A percentile compares a stretch with the other conserved stretches of the same genome.
phyloP scores from a whole-genome alignment of 1,140 invertebrate species.

The Sweltsa coloradensis region DNA sequence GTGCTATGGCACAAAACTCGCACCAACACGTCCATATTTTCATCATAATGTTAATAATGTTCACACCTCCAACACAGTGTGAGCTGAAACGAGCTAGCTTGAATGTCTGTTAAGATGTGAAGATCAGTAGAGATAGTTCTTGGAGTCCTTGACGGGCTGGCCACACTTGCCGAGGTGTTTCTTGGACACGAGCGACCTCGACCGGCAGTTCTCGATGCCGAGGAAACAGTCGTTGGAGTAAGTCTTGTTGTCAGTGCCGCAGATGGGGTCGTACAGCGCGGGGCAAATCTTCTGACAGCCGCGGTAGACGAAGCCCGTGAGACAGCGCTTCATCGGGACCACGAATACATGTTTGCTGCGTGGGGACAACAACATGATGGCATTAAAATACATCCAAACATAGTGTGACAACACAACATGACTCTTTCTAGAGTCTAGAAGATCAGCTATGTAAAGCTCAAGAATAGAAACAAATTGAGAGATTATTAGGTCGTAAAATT shows the following conservation, averaged over 20 bases:
- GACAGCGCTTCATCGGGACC: conserved; percentile 70
- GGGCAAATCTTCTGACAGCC: conserved; percentile 79
- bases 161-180: conserved; percentile 54
- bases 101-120: too few relatives aligned
- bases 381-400: too few relatives aligned
- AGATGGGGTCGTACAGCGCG: conserved; percentile 75
- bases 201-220: conserved; percentile 77
- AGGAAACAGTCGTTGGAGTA: conserved; percentile 90
- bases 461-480: too few relatives aligned
- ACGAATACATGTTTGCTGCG: conserved; percentile 75
- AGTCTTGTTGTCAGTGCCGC: conserved; percentile 76
- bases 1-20: too few relatives aligned
- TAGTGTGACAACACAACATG: too few relatives aligned
- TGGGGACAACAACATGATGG: background rate
- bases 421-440: too few relatives aligned
- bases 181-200: conserved; percentile 49
- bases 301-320: conserved; percentile 67
- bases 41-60: too few relatives aligned
- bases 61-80: too few relatives aligned
- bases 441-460: too few relatives aligned
- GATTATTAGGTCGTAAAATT: too few relatives aligned
- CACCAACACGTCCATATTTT: too few relatives aligned
- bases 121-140: conserved; percentile 53
- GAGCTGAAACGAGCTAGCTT: too few relatives aligned
- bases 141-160: conserved; percentile 50